Evolutionary conservation across 2,888 invertebrate genomes (phyloP), one percentile per base, ranked within the genome.

Genomic region (Busseola fusca): DNA sequence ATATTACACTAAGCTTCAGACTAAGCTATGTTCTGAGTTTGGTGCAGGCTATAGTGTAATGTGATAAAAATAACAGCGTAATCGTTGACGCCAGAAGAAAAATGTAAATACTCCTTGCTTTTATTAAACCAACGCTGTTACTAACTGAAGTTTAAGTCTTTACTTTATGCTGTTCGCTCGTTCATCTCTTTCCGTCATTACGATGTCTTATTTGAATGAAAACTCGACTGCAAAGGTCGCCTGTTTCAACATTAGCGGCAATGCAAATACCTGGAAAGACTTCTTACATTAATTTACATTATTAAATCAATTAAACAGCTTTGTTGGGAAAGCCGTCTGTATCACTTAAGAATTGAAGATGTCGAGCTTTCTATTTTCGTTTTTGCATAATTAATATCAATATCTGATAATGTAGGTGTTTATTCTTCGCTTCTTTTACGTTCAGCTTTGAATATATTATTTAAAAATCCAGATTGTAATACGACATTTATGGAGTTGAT

Each of bases 251-350:
- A 63, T 72, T 64, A 65, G 52, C 25, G 68, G 73, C 72, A 72
- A 81, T 87, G 82, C 83, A 74, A 84, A 84, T 86, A 70, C 78
- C 74, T 69, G 74, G 66, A 80, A 71, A 76, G 78, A 82, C 72
- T 68, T 76, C 60, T 75, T 84, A 81, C 71, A 80, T 66, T 59
- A 76, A 85, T 86, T 87, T 74, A 72, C 82, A 87, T 85, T 72
- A 84, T 84, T 79, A 74, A 75, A 84, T 81, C 74, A 73, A 80
- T 83, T 80, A 70, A 60, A 72, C 66, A 63, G 65, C 69, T 78
- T 77, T 78, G 71, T 76, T 72, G 48, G 59, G 68, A 65, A 78
- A 78, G 48, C 62, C 60, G 64, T 37, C 48, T 30, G 40, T 45
- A 42, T 45, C 34, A 30, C 25, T 62, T 78, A 70, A 56, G 54